Evolutionary conservation across 2,797 vertebrate genomes (phyloP), one percentile per base, ranked within the genome.

Genomic region (Capromys pilorides): DNA sequence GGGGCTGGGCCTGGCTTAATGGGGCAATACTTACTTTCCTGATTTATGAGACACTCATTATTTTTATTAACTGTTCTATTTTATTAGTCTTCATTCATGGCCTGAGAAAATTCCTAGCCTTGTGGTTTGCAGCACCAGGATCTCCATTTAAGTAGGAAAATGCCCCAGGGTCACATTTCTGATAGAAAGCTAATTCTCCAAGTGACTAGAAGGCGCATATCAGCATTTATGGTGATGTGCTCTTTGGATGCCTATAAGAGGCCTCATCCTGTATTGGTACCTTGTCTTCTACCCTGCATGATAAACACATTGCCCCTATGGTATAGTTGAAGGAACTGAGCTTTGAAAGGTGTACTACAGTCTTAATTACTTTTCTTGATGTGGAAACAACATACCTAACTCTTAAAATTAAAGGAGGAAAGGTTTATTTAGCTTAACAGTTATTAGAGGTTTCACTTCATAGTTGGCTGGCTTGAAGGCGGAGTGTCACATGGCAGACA

Each of bases 61-160:
- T 41, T 97, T 96, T 97, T 97, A 97, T 96, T 96, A 96, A 93
- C 95, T 95, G 33, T 92, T 69, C 75, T 88, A 36, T 95, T 96
- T 96, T 95, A 97, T 96, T 96, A 95, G 90, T 31, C 62, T 39
- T 92, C 61, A 61, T 86, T 93, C n/a, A 79, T 49, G n/a, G 62
- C 67, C 67, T 75, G 49, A 80, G 71, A 62, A 96, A 93, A 94
- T 75, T n/a, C 54, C 21, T 92, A 11, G 73, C 57, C n/a, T 88
- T 78, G 16, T n/a, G 24, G 16, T 26, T 94, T 6, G 87, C 49
- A 41, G 73, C 36, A 79, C 39, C 82, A 86, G 82, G 77, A 86
- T 84, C 21, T 80, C 71, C 26, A 86, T 94, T n/a, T 51, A 93
- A 71, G 78, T 79, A 51, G 36, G 92, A 87, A 61, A 64, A 66